Percentiles rank a stretch among this genome's conserved stretches.
phyloP scores from a whole-genome alignment of 2,797 vertebrate genomes.

The Dicrostonyx torquatus region DNA sequence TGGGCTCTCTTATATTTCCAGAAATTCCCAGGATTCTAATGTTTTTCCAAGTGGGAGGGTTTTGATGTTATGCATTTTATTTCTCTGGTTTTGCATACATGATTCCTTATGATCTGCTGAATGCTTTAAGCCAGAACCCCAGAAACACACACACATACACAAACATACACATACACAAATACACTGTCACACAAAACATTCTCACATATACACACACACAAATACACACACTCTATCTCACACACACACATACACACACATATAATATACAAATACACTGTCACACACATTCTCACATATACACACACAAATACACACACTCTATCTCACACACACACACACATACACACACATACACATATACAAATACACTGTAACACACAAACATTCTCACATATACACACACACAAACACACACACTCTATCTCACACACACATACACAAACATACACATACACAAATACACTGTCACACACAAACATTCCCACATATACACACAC shows the following conservation, averaged over 20 bases:
- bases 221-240: too few species aligned
- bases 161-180: neutral
- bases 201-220: too few species aligned
- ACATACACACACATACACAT: neutral
- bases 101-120: conserved; percentile 48
- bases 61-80: conserved; percentile 60
- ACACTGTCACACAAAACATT: neutral
- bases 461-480: too few species aligned
- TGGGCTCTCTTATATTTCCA: conserved; percentile 66
- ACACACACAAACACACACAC: too few species aligned
- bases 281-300: neutral
- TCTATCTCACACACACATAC: neutral
- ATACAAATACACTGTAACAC: neutral
- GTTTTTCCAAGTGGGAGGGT: conserved; percentile 69
- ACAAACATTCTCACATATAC: neutral
- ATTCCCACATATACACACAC: neutral
- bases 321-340: neutral
- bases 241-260: neutral
- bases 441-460: neutral
- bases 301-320: neutral
- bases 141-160: conserved; percentile 24
- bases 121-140: conserved; percentile 30
- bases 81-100: conserved; percentile 49
- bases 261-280: neutral
- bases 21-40: conserved; percentile 80